These are phyloP conservation scores for Sylvilagus bachmani DNA, from an alignment of 2,113 vertebrate species.

Conservation along the genomic window DNA sequence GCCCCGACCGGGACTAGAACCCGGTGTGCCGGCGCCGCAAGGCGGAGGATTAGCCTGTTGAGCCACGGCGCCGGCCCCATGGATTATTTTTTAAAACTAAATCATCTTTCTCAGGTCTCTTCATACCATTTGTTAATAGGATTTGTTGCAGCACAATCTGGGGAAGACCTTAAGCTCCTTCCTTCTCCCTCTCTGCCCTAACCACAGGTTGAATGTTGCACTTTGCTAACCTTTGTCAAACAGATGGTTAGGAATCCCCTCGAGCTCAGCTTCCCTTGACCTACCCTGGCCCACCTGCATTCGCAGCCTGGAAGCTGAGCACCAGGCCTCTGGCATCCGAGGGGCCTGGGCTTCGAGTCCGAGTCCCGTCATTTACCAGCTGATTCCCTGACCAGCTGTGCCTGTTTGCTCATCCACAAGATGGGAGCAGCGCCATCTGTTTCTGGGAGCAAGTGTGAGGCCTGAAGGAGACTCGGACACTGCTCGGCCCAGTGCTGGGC, in stretches of 20 bases:
- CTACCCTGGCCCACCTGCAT: background rate
- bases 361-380: background rate
- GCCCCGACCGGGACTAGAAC: no score
- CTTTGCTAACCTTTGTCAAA: background rate
- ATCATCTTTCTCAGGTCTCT: background rate
- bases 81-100: background rate
- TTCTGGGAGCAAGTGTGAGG: background rate
- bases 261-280: background rate
- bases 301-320: background rate
- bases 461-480: rapidly evolving
- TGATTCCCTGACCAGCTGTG: background rate
- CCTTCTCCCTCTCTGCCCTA: background rate
- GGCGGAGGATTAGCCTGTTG: no score
- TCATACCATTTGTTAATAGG: background rate
- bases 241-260: background rate
- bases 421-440: background rate
- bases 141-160: background rate
- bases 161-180: background rate
- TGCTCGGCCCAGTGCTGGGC: background rate
- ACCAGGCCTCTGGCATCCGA: background rate
- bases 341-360: background rate
- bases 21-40: no score
- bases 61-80: no score
- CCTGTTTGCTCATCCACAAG: background rate
- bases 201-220: background rate